These are phyloP conservation scores for Leuciscus waleckii DNA, from an alignment of 2,797 vertebrate species.

Conservation along the genomic window DNA sequence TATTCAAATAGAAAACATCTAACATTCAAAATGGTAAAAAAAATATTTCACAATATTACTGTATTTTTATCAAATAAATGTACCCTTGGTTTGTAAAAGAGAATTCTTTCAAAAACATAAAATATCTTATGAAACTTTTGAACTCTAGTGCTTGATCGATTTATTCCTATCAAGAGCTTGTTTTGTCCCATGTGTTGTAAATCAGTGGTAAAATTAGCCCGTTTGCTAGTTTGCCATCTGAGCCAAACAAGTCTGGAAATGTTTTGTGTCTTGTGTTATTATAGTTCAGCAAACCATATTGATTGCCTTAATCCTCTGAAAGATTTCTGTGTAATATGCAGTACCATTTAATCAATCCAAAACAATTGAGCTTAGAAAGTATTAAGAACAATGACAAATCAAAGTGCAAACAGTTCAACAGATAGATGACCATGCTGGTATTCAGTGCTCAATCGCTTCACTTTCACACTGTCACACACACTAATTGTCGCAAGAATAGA, in stretches of 20 bases:
- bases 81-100: background rate
- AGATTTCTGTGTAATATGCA: conserved; percentile 20
- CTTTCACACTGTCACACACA: conserved; percentile 45
- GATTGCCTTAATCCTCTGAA: conserved; percentile 51
- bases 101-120: background rate
- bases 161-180: background rate
- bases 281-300: conserved; percentile 47
- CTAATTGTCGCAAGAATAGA: conserved; percentile 79
- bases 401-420: conserved; percentile 35
- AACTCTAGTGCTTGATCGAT: background rate
- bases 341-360: conserved; percentile 37
- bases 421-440: conserved; percentile 39
- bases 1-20: background rate
- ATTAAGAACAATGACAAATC: conserved; percentile 45
- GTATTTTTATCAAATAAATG: background rate
- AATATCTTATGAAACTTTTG: background rate
- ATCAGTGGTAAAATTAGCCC: background rate
- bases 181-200: background rate
- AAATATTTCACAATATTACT: background rate
- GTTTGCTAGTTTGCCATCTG: background rate
- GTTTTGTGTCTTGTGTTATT: conserved; percentile 12
- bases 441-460: conserved; percentile 49
- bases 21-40: background rate
- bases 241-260: background rate
- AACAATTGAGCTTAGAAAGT: conserved; percentile 38